Percentiles rank a stretch among this genome's conserved stretches.
Evolutionary conservation across 1,140 invertebrate species (phyloP).

Genomic region (Plutomurus gul): DNA sequence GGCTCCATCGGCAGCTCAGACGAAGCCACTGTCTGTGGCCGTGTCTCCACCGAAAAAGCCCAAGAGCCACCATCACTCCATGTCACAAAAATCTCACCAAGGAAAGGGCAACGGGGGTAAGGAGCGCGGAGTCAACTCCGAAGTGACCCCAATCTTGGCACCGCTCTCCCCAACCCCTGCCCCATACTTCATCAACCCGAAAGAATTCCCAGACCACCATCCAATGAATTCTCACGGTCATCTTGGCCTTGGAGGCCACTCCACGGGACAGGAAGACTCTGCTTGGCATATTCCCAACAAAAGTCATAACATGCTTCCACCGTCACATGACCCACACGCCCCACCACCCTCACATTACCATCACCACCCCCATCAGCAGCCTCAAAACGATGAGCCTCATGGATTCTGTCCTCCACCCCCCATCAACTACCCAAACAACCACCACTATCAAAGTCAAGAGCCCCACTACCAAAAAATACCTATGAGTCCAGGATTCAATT

Average conservation of each 20-base stretch:
- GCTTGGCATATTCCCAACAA: slow-evolving; percentile 5
- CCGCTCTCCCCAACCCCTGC: background rate
- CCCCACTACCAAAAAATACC: slow-evolving; percentile 42
- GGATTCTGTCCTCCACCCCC: slow-evolving; percentile 21
- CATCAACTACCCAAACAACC: background rate
- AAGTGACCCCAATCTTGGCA: background rate
- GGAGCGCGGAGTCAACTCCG: background rate
- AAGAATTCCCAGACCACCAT: slow-evolving; percentile 1
- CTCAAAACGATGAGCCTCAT: background rate
- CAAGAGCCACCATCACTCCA: background rate
- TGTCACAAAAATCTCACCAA: slow-evolving; percentile 1
- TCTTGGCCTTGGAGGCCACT: background rate
- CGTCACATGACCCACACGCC: background rate
- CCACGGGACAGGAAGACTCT: background rate
- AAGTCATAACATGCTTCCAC: background rate
- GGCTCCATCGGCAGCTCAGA: background rate
- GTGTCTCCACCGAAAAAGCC: slow-evolving; percentile 34
- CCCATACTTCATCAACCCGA: slow-evolving; percentile 19
- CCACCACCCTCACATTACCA: background rate
- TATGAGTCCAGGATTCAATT: slow-evolving; percentile 41
- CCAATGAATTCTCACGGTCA: background rate
- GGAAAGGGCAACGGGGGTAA: background rate
- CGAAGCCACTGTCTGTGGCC: background rate
- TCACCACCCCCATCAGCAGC: background rate
- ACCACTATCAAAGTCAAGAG: slow-evolving; percentile 21